Evolutionary conservation across 2,113 vertebrate genomes (phyloP).

Genomic region (Cynopterus brachyotis): DNA sequence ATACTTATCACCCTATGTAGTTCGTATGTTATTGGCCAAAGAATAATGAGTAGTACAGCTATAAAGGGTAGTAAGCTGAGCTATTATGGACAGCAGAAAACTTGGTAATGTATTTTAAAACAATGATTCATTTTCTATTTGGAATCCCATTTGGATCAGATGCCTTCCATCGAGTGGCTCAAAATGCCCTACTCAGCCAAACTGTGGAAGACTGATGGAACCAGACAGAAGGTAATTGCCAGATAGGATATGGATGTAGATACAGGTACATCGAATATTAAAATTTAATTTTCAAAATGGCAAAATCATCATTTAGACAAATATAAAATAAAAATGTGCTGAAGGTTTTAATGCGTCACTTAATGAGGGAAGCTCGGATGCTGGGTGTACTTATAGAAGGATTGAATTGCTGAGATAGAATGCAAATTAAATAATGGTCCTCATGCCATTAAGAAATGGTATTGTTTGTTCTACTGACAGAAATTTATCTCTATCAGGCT

Average conservation of each 20-base stretch:
- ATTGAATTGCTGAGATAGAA: neutral
- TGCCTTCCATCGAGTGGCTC: neutral
- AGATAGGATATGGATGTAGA: too few species aligned
- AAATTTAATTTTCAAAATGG: neutral
- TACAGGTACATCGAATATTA: neutral
- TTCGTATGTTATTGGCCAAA: neutral
- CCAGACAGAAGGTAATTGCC: neutral
- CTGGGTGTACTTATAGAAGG: neutral
- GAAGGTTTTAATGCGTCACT: neutral
- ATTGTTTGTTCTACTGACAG: neutral
- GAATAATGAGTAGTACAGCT: neutral
- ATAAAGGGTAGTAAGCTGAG: neutral
- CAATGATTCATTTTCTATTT: neutral
- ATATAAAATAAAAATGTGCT: neutral
- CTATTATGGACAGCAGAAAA: neutral
- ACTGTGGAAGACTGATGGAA: neutral
- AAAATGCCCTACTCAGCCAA: neutral
- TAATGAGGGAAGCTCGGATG: neutral
- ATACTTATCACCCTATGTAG: neutral
- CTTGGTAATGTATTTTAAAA: neutral
- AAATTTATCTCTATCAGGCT: neutral
- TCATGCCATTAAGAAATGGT: neutral
- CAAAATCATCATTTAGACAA: neutral
- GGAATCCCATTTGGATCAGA: neutral
- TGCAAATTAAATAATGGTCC: neutral